Evolutionary conservation across 2,113 vertebrate genomes (phyloP).

Genomic region (Mus musculus): DNA sequence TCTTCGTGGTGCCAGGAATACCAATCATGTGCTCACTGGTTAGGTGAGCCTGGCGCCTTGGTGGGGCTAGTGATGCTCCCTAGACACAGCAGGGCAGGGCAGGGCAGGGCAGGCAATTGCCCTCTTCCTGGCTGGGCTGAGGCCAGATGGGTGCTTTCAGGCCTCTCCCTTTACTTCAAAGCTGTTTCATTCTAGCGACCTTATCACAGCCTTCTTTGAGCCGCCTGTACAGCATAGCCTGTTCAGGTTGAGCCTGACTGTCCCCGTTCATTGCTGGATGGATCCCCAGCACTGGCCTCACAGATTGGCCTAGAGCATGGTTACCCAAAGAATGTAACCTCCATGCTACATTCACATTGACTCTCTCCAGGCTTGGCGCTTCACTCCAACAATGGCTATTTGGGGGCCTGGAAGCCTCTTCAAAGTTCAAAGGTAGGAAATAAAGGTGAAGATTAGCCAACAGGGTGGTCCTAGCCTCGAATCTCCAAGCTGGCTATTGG

Average conservation of each 20-base stretch:
- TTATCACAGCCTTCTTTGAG: background rate
- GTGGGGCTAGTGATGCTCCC: background rate
- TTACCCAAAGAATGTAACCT: background rate
- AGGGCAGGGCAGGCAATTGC: background rate
- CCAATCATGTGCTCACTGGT: conserved; percentile 66
- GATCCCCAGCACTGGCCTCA: background rate
- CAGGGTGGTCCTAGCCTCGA: too few relatives aligned
- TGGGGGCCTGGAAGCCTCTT: background rate
- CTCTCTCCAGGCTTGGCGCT: background rate
- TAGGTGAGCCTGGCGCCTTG: conserved; percentile 47
- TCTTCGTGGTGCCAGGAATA: conserved; percentile 63
- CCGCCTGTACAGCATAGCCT: background rate
- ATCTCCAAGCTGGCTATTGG: background rate
- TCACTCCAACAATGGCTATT: background rate
- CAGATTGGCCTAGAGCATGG: background rate
- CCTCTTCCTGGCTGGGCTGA: background rate
- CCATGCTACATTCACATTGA: too few relatives aligned
- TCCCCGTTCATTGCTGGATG: background rate
- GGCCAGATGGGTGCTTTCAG: background rate
- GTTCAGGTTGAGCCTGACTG: background rate
- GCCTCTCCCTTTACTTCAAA: background rate
- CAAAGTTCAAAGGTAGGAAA: background rate
- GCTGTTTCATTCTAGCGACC: background rate
- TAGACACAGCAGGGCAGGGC: background rate
- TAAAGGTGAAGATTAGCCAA: background rate